Conservation (phyloP, 2,113 vertebrate genomes). For the Clarias magur region DNA sequence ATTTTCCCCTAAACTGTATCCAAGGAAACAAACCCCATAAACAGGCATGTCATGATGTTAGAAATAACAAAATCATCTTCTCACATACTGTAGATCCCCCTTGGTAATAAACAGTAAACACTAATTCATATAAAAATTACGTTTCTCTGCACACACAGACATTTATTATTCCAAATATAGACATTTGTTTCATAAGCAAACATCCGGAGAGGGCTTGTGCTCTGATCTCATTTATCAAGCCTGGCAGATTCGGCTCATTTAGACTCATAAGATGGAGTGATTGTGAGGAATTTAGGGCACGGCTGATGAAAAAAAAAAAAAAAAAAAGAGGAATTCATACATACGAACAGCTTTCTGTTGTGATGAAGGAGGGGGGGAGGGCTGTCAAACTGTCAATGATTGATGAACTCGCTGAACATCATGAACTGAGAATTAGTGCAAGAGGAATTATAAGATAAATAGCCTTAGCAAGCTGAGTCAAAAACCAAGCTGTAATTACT, state of each 20-base stretch:
- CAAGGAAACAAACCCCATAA: not conserved
- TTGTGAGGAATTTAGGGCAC: slow-evolving; percentile 88
- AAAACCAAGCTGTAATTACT: slow-evolving; percentile 37
- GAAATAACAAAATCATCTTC: slow-evolving; percentile 30
- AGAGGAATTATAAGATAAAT: slow-evolving; percentile 83
- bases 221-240: slow-evolving; percentile 86
- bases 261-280: slow-evolving; percentile 84
- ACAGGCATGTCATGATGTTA: slow-evolving; percentile 8
- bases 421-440: slow-evolving; percentile 83
- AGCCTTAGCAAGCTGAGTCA: slow-evolving; percentile 63
- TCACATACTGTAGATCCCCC: slow-evolving; percentile 25
- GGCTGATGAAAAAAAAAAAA: slow-evolving; percentile 86
- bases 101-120: slow-evolving; percentile 41
- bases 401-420: slow-evolving; percentile 82
- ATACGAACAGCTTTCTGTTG: slow-evolving; percentile 74
- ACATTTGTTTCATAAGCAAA: slow-evolving; percentile 58
- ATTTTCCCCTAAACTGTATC: slow-evolving; percentile 3
- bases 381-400: slow-evolving; percentile 90
- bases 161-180: slow-evolving; percentile 60
- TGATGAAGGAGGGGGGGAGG: slow-evolving; percentile 35
- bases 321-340: slow-evolving; percentile 81
- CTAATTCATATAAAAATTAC: slow-evolving; percentile 38
- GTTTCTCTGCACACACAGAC: slow-evolving; percentile 45
- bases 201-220: slow-evolving; percentile 23
- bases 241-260: slow-evolving; percentile 87